Conservation (phyloP, 2,888 invertebrate species). For the Acanthopleura granulata region DNA sequence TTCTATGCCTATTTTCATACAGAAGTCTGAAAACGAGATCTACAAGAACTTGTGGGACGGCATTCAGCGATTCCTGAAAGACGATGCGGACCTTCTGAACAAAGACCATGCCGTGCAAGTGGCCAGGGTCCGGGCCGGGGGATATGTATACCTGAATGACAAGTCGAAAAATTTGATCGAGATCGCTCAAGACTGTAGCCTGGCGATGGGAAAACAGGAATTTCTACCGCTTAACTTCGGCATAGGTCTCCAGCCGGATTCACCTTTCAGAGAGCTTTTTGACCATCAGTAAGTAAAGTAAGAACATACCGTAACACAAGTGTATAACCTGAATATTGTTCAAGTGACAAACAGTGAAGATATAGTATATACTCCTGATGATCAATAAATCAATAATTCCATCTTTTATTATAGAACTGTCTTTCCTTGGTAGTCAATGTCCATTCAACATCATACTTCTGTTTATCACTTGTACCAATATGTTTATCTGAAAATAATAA, state of each 20-base stretch:
- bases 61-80: neutral
- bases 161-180: neutral
- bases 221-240: conserved; percentile 11
- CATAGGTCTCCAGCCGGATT: conserved; percentile 3
- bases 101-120: neutral
- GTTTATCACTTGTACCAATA: too few relatives aligned
- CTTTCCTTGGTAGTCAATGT: too few relatives aligned
- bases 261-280: neutral
- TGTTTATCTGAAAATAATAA: too few relatives aligned
- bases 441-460: too few relatives aligned
- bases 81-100: neutral
- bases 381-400: too few relatives aligned
- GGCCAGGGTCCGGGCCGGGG: neutral
- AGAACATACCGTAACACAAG: too few relatives aligned
- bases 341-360: too few relatives aligned
- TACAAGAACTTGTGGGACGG: conserved; percentile 1
- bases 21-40: conserved; percentile 3
- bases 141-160: neutral
- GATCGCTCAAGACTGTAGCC: neutral
- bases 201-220: neutral
- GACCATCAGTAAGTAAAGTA: neutral
- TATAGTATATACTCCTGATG: too few relatives aligned
- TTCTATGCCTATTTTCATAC: neutral
- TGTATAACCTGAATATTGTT: too few relatives aligned
- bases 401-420: too few relatives aligned